Evolutionary conservation across 1,140 invertebrate species (phyloP), one percentile per base, ranked within the genome.

Genomic region (Hormaphis cornu): DNA sequence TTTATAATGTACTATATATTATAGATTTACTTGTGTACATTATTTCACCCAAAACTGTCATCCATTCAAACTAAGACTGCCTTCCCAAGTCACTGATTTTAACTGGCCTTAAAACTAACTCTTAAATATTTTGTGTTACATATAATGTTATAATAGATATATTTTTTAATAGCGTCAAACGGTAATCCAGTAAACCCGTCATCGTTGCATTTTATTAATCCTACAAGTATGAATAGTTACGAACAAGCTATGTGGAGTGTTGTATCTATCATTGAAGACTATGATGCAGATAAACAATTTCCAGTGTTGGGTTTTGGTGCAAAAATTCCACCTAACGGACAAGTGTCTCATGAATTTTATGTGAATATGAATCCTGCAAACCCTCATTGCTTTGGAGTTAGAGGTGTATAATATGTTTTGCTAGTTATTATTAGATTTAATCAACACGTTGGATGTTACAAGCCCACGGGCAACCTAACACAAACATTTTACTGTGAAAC

Each of bases 231-330:
- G 54, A 87, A 86, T 75, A 80, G 82, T 72, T 87, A 87, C 73
- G 80, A 82, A 71, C 78, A 79, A 59, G 85, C 85, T 12, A 80
- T 87, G 12, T 75, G 76, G 37, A 78, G 83, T 58, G 83, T 87
- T 7, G 85, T 82, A 1, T 79, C 84, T 56, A 87, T 87, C 61
- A 85, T 87, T 56, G 80, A 87, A 75, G 84, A 86, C 74, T 87
- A 87, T 73, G 80, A 81, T 73, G 72, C 74, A 22, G 82, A 83
- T 72, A 82, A 83, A 72, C 71, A 81, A 75, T 84, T 84, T 74
- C 83, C 83, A 76, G 78, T 82, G 5, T 75, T 84, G 6, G 83
- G 83, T 9, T 84, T 84, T 77, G 83, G 83, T 40, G 83, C 83
- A 14, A 74, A 79, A 69, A 70, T 84, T 26, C 83, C 83, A 16